Evolutionary conservation across 2,888 invertebrate species (phyloP).

Genomic region (Acrobasis repandana): DNA sequence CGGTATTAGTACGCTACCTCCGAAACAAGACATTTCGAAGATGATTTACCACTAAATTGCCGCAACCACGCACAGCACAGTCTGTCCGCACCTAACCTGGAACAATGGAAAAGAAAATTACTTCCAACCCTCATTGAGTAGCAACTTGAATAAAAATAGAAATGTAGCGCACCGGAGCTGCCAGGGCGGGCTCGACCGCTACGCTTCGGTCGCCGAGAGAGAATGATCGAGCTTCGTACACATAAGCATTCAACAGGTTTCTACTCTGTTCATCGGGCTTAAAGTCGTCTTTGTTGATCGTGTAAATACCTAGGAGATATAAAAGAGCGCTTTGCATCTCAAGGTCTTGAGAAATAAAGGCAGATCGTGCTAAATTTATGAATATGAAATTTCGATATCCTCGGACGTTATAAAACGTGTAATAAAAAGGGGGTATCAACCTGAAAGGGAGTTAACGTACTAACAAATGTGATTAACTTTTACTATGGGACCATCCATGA

Average conservation of each 20-base stretch:
- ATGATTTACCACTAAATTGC: slow-evolving; percentile 6
- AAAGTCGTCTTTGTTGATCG: slow-evolving; percentile 42
- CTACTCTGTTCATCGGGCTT: slow-evolving; percentile 50
- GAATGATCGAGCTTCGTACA: slow-evolving; percentile 50
- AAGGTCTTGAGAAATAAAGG: background rate
- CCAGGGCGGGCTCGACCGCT: slow-evolving; percentile 45
- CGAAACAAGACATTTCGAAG: slow-evolving; percentile 64
- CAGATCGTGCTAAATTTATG: background rate
- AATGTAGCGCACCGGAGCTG: slow-evolving; percentile 16
- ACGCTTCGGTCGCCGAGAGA: slow-evolving; percentile 46
- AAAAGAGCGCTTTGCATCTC: background rate
- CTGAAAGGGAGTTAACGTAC: no score
- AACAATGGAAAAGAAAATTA: slow-evolving; percentile 32
- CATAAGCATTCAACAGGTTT: slow-evolving; percentile 60
- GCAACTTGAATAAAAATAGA: slow-evolving; percentile 29
- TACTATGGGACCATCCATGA: no score
- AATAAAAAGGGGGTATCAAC: no score
- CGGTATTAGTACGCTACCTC: slow-evolving; percentile 65
- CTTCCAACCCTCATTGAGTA: slow-evolving; percentile 20
- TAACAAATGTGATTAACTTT: no score
- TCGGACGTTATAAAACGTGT: no score
- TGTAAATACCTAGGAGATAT: slow-evolving; percentile 28
- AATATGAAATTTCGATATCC: background rate
- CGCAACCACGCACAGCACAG: slow-evolving; percentile 19
- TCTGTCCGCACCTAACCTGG: slow-evolving; percentile 27